These are phyloP conservation scores for Pelusios castaneus DNA, from an alignment of 2,113 vertebrate genomes.

Conservation along the genomic window DNA sequence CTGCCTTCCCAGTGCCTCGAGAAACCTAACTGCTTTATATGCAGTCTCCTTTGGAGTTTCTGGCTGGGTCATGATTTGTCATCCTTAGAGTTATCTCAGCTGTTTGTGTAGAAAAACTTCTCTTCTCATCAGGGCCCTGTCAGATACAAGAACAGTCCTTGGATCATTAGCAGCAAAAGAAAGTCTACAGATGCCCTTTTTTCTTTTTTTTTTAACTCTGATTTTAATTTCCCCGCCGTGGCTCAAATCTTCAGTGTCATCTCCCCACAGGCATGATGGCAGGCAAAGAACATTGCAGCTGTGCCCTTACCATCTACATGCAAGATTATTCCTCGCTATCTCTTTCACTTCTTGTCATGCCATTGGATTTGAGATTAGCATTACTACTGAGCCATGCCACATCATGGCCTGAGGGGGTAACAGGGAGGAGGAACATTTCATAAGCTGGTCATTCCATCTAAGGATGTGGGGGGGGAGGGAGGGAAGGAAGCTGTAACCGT, in stretches of 20 bases:
- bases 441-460: background rate
- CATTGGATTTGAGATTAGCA: background rate
- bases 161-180: background rate
- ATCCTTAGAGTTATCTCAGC: background rate
- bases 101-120: background rate
- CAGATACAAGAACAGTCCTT: background rate
- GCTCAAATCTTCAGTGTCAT: background rate
- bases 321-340: background rate
- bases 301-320: background rate
- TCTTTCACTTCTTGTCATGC: constrained; percentile 26
- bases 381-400: background rate
- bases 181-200: background rate
- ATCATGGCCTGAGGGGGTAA: background rate
- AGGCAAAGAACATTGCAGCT: background rate
- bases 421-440: background rate
- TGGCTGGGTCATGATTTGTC: background rate
- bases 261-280: background rate
- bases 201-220: background rate
- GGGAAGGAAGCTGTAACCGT: background rate
- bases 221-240: background rate
- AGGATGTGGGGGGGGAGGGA: background rate
- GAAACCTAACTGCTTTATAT: background rate
- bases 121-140: background rate
- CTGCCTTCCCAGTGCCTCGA: background rate
- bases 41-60: background rate